These are phyloP conservation scores for Scaptomyza parva DNA, from an alignment of 2,888 invertebrate species.

Conservation along the genomic window DNA sequence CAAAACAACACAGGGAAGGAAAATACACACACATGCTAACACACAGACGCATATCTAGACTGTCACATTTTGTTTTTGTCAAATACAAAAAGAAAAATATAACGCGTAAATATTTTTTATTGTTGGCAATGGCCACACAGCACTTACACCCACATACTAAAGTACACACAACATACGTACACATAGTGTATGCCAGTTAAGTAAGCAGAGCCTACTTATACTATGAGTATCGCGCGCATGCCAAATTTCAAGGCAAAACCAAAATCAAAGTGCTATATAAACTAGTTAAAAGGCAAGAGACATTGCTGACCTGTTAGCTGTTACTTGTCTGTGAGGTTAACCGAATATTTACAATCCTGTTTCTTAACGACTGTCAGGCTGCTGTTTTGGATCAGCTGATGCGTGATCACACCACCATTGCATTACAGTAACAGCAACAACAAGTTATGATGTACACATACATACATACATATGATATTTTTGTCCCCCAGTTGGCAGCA, in stretches of 20 bases:
- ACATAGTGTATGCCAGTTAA: constrained; percentile 21
- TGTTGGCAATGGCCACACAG: constrained; percentile 13
- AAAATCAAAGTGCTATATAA: constrained; percentile 28
- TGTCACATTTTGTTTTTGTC: constrained; percentile 38
- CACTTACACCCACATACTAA: not conserved
- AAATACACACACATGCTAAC: constrained; percentile 7
- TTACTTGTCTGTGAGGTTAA: constrained; percentile 15
- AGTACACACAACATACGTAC: not conserved
- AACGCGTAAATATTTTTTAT: constrained; percentile 30
- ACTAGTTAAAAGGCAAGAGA: constrained; percentile 14
- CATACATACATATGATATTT: constrained; percentile 45
- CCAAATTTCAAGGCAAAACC: constrained; percentile 37
- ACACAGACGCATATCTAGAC: constrained; percentile 29
- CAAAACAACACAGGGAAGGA: constrained; percentile 27
- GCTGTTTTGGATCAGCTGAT: constrained; percentile 54
- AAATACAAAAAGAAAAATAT: constrained; percentile 30
- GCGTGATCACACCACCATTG: constrained; percentile 45
- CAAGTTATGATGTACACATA: constrained; percentile 27
- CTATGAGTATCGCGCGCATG: constrained; percentile 4
- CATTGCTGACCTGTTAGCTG: not conserved
- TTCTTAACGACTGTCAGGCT: constrained; percentile 17
- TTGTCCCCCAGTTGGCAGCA: constrained; percentile 48
- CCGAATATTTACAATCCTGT: constrained; percentile 22
- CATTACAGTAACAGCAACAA: constrained; percentile 27
- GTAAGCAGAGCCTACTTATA: constrained; percentile 22